phyloP scores from a whole-genome alignment of 2,888 invertebrate genomes.

The Altica lythri region DNA sequence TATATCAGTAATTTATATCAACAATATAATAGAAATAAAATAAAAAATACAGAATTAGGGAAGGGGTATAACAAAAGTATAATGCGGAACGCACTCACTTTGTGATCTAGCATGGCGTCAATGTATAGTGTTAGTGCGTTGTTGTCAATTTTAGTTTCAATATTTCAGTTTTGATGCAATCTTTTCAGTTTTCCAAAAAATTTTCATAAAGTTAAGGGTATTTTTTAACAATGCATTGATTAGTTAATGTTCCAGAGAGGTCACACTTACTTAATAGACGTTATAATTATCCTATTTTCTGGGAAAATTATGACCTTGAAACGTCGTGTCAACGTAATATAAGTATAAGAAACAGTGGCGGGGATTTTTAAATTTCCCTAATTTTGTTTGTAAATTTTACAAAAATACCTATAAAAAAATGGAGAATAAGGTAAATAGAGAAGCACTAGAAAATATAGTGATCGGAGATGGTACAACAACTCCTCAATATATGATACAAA shows the following conservation, averaged over 20 bases:
- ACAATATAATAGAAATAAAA: no score
- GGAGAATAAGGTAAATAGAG: constrained; percentile 45
- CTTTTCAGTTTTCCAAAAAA: constrained; percentile 20
- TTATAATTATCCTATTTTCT: constrained; percentile 27
- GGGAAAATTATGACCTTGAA: constrained; percentile 52
- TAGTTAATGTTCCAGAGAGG: constrained; percentile 1
- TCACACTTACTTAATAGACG: constrained; percentile 1
- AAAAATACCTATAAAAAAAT: constrained; percentile 39
- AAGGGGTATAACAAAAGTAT: no score
- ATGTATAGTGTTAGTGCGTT: constrained; percentile 53
- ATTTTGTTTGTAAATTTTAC: constrained; percentile 4
- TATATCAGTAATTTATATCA: no score
- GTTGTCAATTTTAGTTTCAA: constrained; percentile 58
- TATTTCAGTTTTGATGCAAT: constrained; percentile 42
- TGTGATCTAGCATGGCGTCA: constrained; percentile 37
- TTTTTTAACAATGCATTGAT: constrained; percentile 9
- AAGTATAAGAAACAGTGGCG: constrained; percentile 34
- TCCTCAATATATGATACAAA: constrained; percentile 55
- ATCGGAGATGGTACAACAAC: constrained; percentile 49
- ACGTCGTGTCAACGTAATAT: constrained; percentile 52
- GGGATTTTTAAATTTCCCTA: constrained; percentile 24
- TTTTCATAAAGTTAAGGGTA: constrained; percentile 11
- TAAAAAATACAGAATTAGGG: no score
- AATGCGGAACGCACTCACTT: constrained; percentile 15
- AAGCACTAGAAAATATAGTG: constrained; percentile 54